Base-by-base conservation (phyloP, 2,888 invertebrate species). In the Spisula solida region DNA sequence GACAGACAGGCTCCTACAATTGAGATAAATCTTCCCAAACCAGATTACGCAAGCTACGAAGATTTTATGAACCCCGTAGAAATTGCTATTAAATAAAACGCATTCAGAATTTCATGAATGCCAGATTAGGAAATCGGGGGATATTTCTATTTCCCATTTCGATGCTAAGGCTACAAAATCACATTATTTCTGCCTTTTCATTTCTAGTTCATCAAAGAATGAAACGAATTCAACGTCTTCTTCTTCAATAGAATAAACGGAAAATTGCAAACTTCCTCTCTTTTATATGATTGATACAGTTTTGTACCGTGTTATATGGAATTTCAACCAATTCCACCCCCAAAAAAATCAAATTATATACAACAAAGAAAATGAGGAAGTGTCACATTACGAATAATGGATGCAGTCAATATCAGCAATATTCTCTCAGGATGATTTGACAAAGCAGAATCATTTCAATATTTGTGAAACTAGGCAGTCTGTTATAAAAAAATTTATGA, bases 71-170 rank as follows among this genome's bases (percentile, higher is more conserved):
- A n/a, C 60, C n/a, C 60, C n/a, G 25, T 8, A 10, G 60, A 66
- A 41, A 66, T 66, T 66, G 60, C 60, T 66, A 66, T 66, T 25
- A 66, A 66, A 66, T 66, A 66, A n/a, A 66, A 66, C 5, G 60
- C 60, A 66, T 25, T 66, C 60, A 66, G n/a, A n/a, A 25, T 66
- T 66, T 66, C 60, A 66, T 66, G 60, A 66, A 66, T 66, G 60
- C 60, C 60, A 66, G 60, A 66, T 66, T 66, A 66, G 60, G 60
- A 25, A 66, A 25, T n/a, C 20, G n/a, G 25, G n/a, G 60, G 25
- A 5, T 25, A 5, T 25, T 25, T 66, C 60, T 25, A 25, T 66
- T 25, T 66, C 25, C 25, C n/a, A 25, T 25, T 8, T 41, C 60
- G 25, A 66, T 8, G 25, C 14, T 51, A 66, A 66, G 25, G 25